phyloP scores from a whole-genome alignment of 2,113 vertebrate species.

The Tamias sibiricus region DNA sequence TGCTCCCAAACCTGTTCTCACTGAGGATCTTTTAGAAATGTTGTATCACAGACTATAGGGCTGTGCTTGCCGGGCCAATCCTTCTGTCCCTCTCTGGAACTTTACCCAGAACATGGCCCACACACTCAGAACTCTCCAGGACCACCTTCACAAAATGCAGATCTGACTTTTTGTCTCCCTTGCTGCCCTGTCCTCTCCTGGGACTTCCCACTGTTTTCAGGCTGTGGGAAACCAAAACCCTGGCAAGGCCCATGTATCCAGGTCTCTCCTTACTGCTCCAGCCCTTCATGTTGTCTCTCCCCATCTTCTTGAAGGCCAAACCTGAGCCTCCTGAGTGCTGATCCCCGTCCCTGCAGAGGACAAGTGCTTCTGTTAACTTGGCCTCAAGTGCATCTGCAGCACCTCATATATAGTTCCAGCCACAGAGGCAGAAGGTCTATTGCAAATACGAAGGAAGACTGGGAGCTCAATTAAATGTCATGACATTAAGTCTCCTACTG shows the following conservation, averaged over 20 bases:
- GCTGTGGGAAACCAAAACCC: neutral
- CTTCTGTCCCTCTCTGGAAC: neutral
- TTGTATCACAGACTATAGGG: neutral
- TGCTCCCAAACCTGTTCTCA: neutral
- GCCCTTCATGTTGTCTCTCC: neutral
- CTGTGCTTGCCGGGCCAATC: neutral
- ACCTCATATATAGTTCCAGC: rapidly evolving
- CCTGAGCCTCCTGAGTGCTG: too few relatives aligned
- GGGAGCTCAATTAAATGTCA: neutral
- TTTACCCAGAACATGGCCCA: rapidly evolving
- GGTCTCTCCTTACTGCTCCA: neutral
- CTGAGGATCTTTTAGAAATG: neutral
- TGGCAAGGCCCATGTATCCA: neutral
- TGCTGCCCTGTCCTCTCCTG: neutral
- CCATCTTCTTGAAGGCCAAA: rapidly evolving
- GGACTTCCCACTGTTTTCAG: neutral
- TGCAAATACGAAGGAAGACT: neutral
- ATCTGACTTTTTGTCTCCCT: neutral
- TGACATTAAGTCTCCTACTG: neutral
- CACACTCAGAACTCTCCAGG: neutral
- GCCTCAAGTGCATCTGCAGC: neutral
- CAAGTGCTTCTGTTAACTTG: neutral
- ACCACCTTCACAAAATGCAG: neutral
- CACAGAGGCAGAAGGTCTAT: neutral
- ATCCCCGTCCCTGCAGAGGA: neutral